Conservation (phyloP, 2,797 vertebrate genomes). For the Pseudochromis fuscus region DNA sequence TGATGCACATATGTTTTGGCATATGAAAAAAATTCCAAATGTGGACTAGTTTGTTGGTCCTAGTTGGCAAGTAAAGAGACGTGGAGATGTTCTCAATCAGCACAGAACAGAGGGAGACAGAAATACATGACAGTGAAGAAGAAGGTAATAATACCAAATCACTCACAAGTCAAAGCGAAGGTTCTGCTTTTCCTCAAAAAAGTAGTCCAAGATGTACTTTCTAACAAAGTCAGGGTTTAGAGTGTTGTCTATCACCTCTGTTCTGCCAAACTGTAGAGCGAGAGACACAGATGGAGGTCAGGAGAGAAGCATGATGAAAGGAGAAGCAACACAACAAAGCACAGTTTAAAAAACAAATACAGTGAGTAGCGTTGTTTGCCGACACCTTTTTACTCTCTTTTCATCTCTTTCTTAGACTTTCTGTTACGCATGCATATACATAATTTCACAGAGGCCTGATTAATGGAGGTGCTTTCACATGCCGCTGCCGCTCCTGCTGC, state of each 20-base stretch:
- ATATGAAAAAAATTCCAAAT: too few species aligned
- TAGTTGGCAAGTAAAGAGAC: too few species aligned
- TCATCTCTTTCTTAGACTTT: conserved; percentile 4
- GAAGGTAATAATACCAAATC: conserved; percentile 31
- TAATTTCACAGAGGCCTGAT: conserved; percentile 52
- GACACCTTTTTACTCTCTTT: background rate
- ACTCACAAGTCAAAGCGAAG: conserved; percentile 98
- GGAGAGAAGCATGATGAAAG: conserved; percentile 31
- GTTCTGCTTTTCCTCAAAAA: conserved; percentile 97
- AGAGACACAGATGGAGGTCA: conserved; percentile 31
- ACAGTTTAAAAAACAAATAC: conserved; percentile 35
- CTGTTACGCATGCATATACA: conserved; percentile 17
- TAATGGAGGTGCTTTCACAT: conserved; percentile 56
- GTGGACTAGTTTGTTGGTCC: too few species aligned
- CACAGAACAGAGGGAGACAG: background rate
- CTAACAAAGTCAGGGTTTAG: conserved; percentile 95
- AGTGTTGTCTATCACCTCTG: conserved; percentile 96
- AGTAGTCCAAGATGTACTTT: conserved; percentile 96
- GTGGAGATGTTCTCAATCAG: background rate
- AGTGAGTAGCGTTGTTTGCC: conserved; percentile 1
- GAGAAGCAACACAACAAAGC: conserved; percentile 26
- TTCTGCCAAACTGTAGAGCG: conserved; percentile 90
- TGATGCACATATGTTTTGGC: too few species aligned
- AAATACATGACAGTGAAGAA: conserved; percentile 12
- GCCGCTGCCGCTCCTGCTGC: background rate